Conservation (phyloP, 2,888 invertebrate genomes). For the Iselma pallidipennis region DNA sequence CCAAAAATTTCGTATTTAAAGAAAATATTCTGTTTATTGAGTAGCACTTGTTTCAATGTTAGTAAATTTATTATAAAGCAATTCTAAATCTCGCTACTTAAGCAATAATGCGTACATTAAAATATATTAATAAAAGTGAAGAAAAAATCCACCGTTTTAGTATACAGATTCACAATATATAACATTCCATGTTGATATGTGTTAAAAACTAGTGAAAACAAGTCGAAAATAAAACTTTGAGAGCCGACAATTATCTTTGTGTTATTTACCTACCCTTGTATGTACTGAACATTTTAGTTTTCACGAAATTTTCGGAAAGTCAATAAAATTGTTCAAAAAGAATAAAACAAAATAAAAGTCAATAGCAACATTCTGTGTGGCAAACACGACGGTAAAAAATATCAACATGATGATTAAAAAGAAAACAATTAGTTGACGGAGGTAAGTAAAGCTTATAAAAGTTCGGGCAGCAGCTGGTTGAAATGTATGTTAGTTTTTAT, state of each 20-base stretch:
- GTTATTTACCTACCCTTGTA: background rate
- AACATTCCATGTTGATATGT: conserved; percentile 29
- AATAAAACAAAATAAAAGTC: background rate
- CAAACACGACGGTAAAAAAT: background rate
- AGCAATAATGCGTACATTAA: conserved; percentile 24
- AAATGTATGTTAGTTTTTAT: background rate
- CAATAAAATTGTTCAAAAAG: background rate
- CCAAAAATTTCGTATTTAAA: conserved; percentile 3
- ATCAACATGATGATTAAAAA: background rate
- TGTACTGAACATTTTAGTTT: background rate
- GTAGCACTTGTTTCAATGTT: conserved; percentile 19
- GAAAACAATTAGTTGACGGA: background rate
- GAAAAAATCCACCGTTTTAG: conserved; percentile 22
- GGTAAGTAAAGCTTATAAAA: background rate
- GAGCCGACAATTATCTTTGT: conserved; percentile 6
- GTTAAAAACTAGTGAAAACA: conserved; percentile 20
- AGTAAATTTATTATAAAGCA: conserved; percentile 25
- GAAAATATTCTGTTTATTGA: conserved; percentile 15
- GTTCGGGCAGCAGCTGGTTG: background rate
- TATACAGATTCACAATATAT: conserved; percentile 25
- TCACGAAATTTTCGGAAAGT: background rate
- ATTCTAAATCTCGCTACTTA: conserved; percentile 33
- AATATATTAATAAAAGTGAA: background rate
- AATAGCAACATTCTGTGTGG: background rate
- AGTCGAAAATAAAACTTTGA: conserved; percentile 23